Conservation (phyloP, 2,113 vertebrate species). For the Chascanopsetta lugubris region DNA sequence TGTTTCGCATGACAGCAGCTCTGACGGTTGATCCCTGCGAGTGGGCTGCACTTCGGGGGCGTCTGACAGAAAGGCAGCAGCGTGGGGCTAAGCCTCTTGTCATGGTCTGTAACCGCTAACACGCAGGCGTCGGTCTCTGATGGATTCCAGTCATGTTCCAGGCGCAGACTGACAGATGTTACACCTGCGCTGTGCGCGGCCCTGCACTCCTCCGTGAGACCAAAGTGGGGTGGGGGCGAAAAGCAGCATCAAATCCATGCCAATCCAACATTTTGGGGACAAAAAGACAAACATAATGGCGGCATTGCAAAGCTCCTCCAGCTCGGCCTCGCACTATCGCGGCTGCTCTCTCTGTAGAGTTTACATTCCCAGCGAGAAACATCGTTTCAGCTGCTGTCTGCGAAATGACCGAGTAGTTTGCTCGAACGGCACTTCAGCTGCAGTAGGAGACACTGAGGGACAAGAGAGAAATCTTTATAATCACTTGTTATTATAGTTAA, state of each 20-base stretch:
- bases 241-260: neutral
- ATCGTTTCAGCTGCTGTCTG: conserved; percentile 16
- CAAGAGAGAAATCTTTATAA: conserved; percentile 31
- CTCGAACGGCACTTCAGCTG: conserved; percentile 30
- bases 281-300: conserved; percentile 5
- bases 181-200: conserved; percentile 9
- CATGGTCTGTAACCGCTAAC: conserved; percentile 60
- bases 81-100: conserved; percentile 55
- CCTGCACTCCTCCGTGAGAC: conserved; percentile 12
- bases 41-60: conserved; percentile 58
- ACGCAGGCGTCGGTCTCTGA: conserved; percentile 49
- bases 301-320: too few species aligned
- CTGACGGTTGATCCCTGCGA: conserved; percentile 48
- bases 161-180: conserved; percentile 41
- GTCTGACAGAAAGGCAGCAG: conserved; percentile 56
- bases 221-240: neutral
- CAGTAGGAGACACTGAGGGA: neutral
- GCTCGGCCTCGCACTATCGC: neutral
- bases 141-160: conserved; percentile 43
- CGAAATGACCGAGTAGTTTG: conserved; percentile 32
- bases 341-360: neutral
- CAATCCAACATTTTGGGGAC: neutral
- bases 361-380: neutral
- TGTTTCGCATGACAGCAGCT: conserved; percentile 37
- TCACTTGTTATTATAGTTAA: conserved; percentile 43